Evolutionary conservation across 2,113 vertebrate genomes (phyloP), one percentile per base, ranked within the genome.

Genomic region (Entelurus aequoreus): DNA sequence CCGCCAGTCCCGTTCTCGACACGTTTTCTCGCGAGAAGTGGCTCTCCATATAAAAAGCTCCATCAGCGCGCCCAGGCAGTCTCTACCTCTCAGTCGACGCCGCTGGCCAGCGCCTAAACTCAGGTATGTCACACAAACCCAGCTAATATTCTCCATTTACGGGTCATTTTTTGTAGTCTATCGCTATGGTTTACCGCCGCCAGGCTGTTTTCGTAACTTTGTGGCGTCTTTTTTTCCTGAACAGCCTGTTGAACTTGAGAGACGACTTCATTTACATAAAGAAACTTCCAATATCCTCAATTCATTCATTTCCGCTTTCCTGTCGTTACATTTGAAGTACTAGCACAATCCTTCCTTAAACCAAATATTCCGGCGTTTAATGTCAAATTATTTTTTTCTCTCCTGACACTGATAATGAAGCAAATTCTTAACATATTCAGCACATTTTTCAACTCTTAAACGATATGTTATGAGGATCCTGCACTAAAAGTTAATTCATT

Each of bases 21-120:
- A 19, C 19, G 13, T 40, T 36, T 50, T 28, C 40, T 38, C 7
- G 8, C n/a, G 16, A 8, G 28, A 7, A 13, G 6, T 72, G 56
- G 44, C 48, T 19, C 0, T 0, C 1, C 1, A 1, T 90, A 89
- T 88, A 89, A 78, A 83, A 21, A 14, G 6, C 8, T 1, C 42
- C 11, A 11, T 4, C 42, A 46, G 10, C 10, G 42, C 0, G 10
- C 42, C 4, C 12, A 12, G 10, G 4, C 10, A 46, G 4, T 46
- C 42, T 28, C 42, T 4, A 46, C 42, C 42, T 12, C 42, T 46
- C 11, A 1, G 11, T 12, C 10, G 42, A 46, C 42, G 10, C 7
- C 1, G 8, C 8, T 1, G 11, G 21, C 8, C 11, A 19, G 6
- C n/a, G 37, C 42, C 38, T 19, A 5, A 69, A 1, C 19, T 6